Evolutionary conservation across 2,888 invertebrate species (phyloP), one percentile per base, ranked within the genome.

Genomic region (Oscheius sp.): DNA sequence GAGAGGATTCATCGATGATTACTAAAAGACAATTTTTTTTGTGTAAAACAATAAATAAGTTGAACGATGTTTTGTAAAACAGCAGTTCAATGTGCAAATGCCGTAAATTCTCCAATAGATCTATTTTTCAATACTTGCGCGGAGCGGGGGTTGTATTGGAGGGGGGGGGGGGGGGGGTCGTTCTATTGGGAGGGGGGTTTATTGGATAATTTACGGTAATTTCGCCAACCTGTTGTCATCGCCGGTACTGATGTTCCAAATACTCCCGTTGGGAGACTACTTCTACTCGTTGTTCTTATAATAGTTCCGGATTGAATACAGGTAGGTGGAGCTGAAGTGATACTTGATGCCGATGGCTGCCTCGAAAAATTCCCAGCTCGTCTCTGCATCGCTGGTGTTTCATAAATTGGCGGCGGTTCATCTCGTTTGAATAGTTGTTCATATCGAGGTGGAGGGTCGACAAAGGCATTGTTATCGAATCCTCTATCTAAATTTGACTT

Each of bases 361-460:
- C 59, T 41, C 2, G 44, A 24, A 1, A 59, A 17, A 6, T 54
- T 36, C 12, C 9, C 12, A 26, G 54, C n/a, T 33, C 54, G 32
- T 12, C 54, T 32, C n/a, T 54, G 54, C 20, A 33, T 28, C 2
- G 44, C 57, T 9, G 57, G 41, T 12, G 38, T 47, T 33, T 47
- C 62, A n/a, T 62, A 62, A 49, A 49, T 49, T 24, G 62, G 62
- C n/a, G 62, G 62, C 1, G 62, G 62, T 22, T 62, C 62, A 17
- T 62, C 62, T 20, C 62, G 2, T 30, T 62, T 62, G 33, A 32
- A 47, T 9, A 62, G 32, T 30, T 62, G 62, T 2, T 62, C 62
- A 32, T 62, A 62, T 8, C 33, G 47, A 1, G 62, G 62, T 5
- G 62, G 62, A 22, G 62, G 62, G n/a, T 62, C 62, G 9, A 47